A percentile compares a stretch with the other conserved stretches of the same genome.
Evolutionary conservation across 2,113 vertebrate species (phyloP).

Genomic region (Salvator merianae): DNA sequence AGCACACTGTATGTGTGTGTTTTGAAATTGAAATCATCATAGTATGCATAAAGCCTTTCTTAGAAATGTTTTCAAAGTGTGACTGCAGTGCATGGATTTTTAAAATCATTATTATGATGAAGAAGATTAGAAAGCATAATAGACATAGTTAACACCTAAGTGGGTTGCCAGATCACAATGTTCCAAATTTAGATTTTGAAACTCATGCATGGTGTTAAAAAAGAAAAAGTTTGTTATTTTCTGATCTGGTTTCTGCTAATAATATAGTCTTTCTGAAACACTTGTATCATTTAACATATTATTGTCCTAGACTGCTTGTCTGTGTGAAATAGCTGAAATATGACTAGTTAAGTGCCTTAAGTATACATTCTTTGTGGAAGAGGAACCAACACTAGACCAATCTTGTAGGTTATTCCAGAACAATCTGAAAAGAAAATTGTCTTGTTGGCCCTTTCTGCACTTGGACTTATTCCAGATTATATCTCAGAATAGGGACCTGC

Average conservation of each 20-base stretch:
- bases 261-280: not conserved
- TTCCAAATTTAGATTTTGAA: not conserved
- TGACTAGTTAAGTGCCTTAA: conserved; percentile 29
- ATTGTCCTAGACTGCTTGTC: not conserved
- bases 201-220: not conserved
- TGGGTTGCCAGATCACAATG: conserved; percentile 21
- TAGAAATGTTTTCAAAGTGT: not conserved
- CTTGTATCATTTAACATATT: not conserved
- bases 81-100: not conserved
- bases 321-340: conserved; percentile 17
- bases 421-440: not conserved
- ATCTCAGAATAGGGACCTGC: no score
- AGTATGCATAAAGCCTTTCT: not conserved
- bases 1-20: not conserved
- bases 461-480: no score
- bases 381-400: not conserved
- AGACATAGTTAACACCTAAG: not conserved
- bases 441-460: no score
- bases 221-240: no score
- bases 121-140: not conserved
- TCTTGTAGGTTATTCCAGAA: not conserved
- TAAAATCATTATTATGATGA: no score
- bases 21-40: not conserved
- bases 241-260: not conserved
- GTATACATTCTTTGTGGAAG: conserved; percentile 14